Evolutionary conservation across 2,888 invertebrate species (phyloP).

Genomic region (Drosophila recens): DNA sequence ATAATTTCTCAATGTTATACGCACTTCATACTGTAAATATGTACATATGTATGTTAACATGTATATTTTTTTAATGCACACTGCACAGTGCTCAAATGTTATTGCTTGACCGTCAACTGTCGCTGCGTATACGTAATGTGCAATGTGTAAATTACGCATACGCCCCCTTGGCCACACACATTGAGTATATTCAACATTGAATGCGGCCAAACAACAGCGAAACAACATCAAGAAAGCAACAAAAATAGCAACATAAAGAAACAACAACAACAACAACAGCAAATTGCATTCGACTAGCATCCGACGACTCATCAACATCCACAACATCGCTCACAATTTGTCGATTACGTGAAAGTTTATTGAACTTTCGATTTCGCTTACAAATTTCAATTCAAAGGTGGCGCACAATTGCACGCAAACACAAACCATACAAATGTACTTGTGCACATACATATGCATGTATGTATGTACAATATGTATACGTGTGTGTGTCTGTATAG

Average conservation of each 20-base stretch:
- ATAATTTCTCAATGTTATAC: conserved; percentile 50
- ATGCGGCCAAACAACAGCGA: conserved; percentile 48
- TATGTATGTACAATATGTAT: too few species aligned
- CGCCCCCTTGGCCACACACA: conserved; percentile 40
- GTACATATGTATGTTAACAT: not conserved
- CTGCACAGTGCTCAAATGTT: conserved; percentile 37
- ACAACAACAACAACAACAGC: conserved; percentile 39
- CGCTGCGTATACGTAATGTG: conserved; percentile 57
- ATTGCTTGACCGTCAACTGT: conserved; percentile 58
- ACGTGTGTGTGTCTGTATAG: conserved; percentile 16
- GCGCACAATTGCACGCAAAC: conserved; percentile 53
- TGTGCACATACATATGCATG: conserved; percentile 12
- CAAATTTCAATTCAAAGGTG: conserved; percentile 68
- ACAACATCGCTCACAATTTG: conserved; percentile 39
- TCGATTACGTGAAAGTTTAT: conserved; percentile 82
- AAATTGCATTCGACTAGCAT: conserved; percentile 31
- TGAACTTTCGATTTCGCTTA: conserved; percentile 84
- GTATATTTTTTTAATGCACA: conserved; percentile 35
- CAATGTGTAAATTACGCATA: conserved; percentile 44
- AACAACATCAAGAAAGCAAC: conserved; percentile 10
- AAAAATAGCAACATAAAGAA: not conserved
- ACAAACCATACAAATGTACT: conserved; percentile 31
- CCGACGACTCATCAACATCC: conserved; percentile 15
- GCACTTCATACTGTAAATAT: not conserved
- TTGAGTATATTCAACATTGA: conserved; percentile 49